Conservation (phyloP, 2,797 vertebrate genomes). For the Calcarius lapponicus region DNA sequence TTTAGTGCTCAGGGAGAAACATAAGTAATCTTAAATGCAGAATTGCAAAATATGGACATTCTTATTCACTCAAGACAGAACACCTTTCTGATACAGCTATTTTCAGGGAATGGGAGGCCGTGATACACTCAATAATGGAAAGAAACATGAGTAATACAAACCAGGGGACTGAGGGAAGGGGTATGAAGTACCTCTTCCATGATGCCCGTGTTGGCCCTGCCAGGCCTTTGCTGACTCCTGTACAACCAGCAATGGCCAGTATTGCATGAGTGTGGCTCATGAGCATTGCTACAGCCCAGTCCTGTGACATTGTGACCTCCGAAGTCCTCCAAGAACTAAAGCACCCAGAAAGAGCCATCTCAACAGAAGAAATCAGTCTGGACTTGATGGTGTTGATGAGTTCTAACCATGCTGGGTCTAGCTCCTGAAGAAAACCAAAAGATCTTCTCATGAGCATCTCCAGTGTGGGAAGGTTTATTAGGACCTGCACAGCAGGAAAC, state of each 20-base stretch:
- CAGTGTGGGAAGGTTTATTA: neutral
- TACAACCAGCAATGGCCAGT: neutral
- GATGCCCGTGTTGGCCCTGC: neutral
- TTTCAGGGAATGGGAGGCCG: neutral
- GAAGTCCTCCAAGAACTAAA: neutral
- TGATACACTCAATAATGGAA: neutral
- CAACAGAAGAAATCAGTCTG: neutral
- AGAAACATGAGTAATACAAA: neutral
- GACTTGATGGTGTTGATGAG: neutral
- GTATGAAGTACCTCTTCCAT: neutral
- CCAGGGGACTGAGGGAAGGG: neutral
- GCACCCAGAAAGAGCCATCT: neutral
- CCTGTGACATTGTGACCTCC: neutral
- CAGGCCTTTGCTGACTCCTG: neutral
- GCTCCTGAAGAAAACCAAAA: neutral
- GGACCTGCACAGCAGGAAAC: neutral
- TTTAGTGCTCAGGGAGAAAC: neutral
- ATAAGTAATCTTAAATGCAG: neutral
- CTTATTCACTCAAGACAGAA: neutral
- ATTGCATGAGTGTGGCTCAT: neutral
- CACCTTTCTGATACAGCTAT: neutral
- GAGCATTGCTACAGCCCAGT: neutral
- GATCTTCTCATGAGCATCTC: neutral
- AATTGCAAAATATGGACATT: neutral
- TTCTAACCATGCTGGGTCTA: neutral